Evolutionary conservation across 2,888 invertebrate species (phyloP), one percentile per base, ranked within the genome.

Genomic region (Tetragonula carbonaria): DNA sequence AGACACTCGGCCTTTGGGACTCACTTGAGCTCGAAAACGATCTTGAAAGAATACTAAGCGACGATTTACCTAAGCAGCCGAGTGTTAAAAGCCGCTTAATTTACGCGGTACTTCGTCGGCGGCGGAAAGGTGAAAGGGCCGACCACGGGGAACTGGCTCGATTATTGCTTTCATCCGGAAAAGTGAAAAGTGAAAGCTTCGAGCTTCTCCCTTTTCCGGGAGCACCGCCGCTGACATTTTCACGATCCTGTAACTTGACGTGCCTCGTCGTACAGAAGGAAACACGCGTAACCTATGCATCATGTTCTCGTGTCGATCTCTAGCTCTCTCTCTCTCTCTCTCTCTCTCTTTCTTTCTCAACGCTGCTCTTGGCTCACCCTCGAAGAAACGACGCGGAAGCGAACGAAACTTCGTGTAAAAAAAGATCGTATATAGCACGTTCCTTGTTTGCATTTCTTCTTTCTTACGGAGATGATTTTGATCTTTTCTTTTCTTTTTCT

Each of bases 61-160:
- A 23, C 50, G 53, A 82, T 86, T 82, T 81, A 81, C 78, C 78
- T 75, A 73, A 70, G 73, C 81, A 86, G 65, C 71, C 74, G 59
- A 77, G 77, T 73, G 79, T 82, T 79, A 78, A 82, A 72, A 71
- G 80, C 59, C 78, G 68, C 55, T 85, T 87, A 83, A 86, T 83
- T 78, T 81, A 18, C 78, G 55, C 78, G 66, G 53, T 80, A 63
- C 33, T 33, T 33, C 33, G 65, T 74, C 65, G 71, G 75, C 5
- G 18, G 28, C 79, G 65, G 65, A 77, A 87, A 83, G 80, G 86
- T 87, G 75, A 84, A 78, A 86, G 66, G 77, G 71, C 76, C 74
- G 75, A 57, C 16, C 71, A 71, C 33, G 23, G 73, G 72, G 38
- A 51, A 62, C 28, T 23, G 33, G 62, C 57, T 74, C 74, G 78